Conservation (phyloP, 2,113 vertebrate genomes). For the Motacilla alba region DNA sequence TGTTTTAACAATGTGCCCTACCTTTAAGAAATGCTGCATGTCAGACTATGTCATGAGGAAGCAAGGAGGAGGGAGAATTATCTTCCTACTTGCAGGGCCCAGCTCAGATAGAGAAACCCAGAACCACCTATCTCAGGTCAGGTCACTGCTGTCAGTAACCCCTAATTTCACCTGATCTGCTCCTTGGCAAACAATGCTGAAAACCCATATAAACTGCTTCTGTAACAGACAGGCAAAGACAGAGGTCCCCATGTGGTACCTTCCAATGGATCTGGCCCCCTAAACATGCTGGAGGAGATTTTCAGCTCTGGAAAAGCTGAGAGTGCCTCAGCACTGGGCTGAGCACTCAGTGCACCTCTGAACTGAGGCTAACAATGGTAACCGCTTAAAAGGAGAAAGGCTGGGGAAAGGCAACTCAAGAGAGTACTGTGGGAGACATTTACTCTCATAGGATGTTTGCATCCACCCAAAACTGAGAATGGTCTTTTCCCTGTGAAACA, state of each 20-base stretch:
- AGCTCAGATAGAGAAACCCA: not conserved
- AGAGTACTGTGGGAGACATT: not conserved
- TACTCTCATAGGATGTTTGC: not conserved
- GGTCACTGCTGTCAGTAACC: not conserved
- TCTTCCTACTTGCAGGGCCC: not conserved
- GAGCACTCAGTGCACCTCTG: not conserved
- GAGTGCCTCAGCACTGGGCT: not conserved
- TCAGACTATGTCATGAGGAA: not conserved
- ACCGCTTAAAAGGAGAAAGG: not conserved
- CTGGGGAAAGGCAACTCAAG: not conserved
- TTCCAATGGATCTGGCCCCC: not conserved
- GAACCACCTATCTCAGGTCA: not conserved
- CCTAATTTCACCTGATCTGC: not conserved
- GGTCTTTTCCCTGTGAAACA: not conserved
- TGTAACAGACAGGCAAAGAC: not conserved
- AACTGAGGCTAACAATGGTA: not conserved
- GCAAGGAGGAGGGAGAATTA: not conserved
- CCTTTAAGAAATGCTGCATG: not conserved
- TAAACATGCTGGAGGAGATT: not conserved
- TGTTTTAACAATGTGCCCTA: not conserved
- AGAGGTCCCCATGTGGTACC: not conserved
- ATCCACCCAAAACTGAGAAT: not conserved
- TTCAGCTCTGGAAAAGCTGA: not conserved
- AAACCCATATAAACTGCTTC: not conserved
- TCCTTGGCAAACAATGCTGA: not conserved